Conservation (phyloP, 2,888 invertebrate genomes). For the Autographa gamma region DNA sequence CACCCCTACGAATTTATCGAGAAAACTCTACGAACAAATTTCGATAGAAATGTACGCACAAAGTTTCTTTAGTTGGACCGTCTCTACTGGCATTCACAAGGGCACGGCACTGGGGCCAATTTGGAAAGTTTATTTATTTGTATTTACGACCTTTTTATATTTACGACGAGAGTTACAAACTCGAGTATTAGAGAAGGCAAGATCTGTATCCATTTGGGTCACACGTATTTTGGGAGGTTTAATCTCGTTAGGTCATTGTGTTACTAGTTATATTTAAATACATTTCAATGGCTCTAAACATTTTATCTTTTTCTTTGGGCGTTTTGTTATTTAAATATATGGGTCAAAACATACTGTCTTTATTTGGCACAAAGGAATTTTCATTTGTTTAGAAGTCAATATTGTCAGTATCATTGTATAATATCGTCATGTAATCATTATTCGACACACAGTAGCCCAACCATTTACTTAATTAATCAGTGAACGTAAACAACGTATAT, state of each 20-base stretch:
- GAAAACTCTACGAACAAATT: slow-evolving; percentile 37
- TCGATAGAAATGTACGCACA: slow-evolving; percentile 43
- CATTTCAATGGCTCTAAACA: not conserved
- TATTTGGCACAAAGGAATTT: not conserved
- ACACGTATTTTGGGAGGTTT: not conserved
- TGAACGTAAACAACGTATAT: too few relatives aligned
- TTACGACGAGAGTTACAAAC: slow-evolving; percentile 10
- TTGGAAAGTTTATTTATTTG: slow-evolving; percentile 39
- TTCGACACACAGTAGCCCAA: too few relatives aligned
- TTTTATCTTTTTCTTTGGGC: not conserved
- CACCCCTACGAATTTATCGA: slow-evolving; percentile 45
- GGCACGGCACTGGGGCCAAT: slow-evolving; percentile 24
- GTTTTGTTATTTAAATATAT: not conserved
- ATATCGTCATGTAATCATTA: too few relatives aligned
- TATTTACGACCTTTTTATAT: slow-evolving; percentile 24
- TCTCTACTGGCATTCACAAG: slow-evolving; percentile 31
- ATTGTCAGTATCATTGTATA: too few relatives aligned
- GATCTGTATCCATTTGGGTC: slow-evolving; percentile 18
- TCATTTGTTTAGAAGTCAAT: not conserved
- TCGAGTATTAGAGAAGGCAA: not conserved
- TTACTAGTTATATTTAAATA: not conserved
- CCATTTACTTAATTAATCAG: too few relatives aligned
- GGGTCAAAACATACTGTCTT: not conserved
- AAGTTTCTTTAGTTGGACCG: slow-evolving; percentile 29
- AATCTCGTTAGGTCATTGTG: slow-evolving; percentile 3